phyloP scores from a whole-genome alignment of 2,797 vertebrate species.

The Harpagifer antarcticus region DNA sequence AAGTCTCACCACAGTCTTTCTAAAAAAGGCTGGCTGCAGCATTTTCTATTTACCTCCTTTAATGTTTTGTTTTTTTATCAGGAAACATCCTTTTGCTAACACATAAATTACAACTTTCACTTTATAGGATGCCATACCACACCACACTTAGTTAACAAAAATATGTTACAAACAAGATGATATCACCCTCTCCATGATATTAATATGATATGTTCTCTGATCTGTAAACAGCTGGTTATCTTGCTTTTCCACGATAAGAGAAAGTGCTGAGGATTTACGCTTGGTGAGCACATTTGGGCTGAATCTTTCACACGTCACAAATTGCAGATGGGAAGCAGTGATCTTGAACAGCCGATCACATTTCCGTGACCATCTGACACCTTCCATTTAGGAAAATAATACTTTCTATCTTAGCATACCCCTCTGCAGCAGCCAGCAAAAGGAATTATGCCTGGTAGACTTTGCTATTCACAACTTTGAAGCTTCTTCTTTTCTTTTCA shows the following conservation, averaged over 20 bases:
- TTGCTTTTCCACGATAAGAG: slow-evolving; percentile 99
- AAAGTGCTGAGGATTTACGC: slow-evolving; percentile 99
- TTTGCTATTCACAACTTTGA: slow-evolving; percentile 87
- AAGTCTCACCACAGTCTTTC: slow-evolving; percentile 16
- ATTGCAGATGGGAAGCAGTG: slow-evolving; percentile 99
- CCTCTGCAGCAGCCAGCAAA: slow-evolving; percentile 97
- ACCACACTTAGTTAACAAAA: slow-evolving; percentile 89
- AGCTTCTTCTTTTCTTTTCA: slow-evolving; percentile 80
- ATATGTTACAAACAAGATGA: slow-evolving; percentile 91
- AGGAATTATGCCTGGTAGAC: slow-evolving; percentile 98
- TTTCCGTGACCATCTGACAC: slow-evolving; percentile 99
- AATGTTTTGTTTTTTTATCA: slow-evolving; percentile 22
- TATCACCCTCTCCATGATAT: slow-evolving; percentile 95
- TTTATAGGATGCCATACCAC: slow-evolving; percentile 83
- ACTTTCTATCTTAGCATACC: slow-evolving; percentile 99
- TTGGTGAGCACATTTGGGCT: slow-evolving; percentile 99
- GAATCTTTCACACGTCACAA: slow-evolving; percentile 99
- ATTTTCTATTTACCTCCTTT: slow-evolving; percentile 19
- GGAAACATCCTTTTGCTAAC: slow-evolving; percentile 49
- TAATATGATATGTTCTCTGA: slow-evolving; percentile 99
- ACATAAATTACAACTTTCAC: slow-evolving; percentile 77
- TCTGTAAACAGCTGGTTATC: slow-evolving; percentile 99
- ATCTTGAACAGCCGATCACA: slow-evolving; percentile 99
- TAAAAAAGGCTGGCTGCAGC: slow-evolving; percentile 36
- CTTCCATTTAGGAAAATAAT: slow-evolving; percentile 99